Evolutionary conservation across 2,113 vertebrate genomes (phyloP).

Genomic region (Cyphomyrus discorhynchus): DNA sequence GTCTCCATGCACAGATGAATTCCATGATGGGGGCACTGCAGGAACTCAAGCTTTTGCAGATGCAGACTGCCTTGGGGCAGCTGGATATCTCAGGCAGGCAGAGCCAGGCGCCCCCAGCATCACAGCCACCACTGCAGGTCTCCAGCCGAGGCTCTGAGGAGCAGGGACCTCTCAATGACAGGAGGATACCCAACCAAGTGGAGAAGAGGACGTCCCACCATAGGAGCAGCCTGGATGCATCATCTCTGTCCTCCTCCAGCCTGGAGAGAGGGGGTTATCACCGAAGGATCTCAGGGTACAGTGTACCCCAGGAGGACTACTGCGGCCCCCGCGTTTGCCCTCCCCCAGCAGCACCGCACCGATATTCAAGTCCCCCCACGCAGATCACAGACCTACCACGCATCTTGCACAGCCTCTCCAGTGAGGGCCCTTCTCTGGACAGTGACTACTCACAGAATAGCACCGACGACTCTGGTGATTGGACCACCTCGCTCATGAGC

Average conservation of each 20-base stretch:
- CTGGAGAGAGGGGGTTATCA: conserved; percentile 31
- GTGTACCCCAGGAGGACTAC: conserved; percentile 47
- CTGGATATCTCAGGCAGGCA: conserved; percentile 73
- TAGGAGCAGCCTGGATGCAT: conserved; percentile 44
- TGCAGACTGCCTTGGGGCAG: conserved; percentile 81
- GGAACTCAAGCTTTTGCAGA: conserved; percentile 93
- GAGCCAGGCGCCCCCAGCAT: conserved; percentile 30
- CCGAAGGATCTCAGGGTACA: conserved; percentile 44
- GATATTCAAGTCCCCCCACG: conserved; percentile 27
- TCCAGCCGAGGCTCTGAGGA: not conserved
- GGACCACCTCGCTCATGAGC: conserved; percentile 90
- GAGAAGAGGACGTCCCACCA: conserved; percentile 33
- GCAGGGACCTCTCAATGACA: not conserved
- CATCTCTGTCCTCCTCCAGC: conserved; percentile 41
- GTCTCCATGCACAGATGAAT: conserved; percentile 92
- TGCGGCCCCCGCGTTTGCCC: conserved; percentile 47
- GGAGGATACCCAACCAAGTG: not conserved
- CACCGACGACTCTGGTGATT: conserved; percentile 73
- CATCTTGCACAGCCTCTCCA: conserved; percentile 56
- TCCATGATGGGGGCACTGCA: conserved; percentile 96
- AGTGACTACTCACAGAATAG: conserved; percentile 56
- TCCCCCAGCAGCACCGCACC: conserved; percentile 25
- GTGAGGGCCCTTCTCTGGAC: conserved; percentile 59
- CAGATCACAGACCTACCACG: conserved; percentile 50
- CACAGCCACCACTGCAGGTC: not conserved